Conservation (phyloP, 2,888 invertebrate genomes). For the Drosophila eohydei region DNA sequence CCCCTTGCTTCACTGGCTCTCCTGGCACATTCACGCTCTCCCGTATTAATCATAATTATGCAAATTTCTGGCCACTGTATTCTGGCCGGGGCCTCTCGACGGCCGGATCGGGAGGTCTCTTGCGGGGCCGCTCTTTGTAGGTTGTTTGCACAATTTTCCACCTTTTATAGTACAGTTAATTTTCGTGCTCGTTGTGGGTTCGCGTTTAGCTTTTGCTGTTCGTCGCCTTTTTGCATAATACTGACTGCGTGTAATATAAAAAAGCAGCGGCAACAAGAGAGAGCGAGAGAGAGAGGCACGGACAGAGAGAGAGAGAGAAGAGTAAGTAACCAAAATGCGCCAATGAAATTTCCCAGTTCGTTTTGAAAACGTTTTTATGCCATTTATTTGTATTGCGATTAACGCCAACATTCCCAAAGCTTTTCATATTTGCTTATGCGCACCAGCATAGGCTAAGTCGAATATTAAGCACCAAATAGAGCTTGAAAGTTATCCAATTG, state of each 20-base stretch:
- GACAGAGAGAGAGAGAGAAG: neutral
- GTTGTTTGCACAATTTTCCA: slow-evolving; percentile 82
- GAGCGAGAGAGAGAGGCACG: neutral
- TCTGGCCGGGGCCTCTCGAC: slow-evolving; percentile 22
- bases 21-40: slow-evolving; percentile 27
- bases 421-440: slow-evolving; percentile 28
- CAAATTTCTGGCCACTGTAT: slow-evolving; percentile 65
- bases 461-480: neutral
- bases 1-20: neutral
- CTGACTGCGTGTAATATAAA: slow-evolving; percentile 51
- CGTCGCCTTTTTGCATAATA: slow-evolving; percentile 51
- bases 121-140: slow-evolving; percentile 46
- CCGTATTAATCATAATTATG: slow-evolving; percentile 82
- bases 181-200: slow-evolving; percentile 69
- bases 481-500: neutral
- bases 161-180: slow-evolving; percentile 81
- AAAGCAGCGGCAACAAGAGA: neutral
- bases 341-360: slow-evolving; percentile 69
- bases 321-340: slow-evolving; percentile 42
- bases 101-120: slow-evolving; percentile 5
- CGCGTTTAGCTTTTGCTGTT: slow-evolving; percentile 36
- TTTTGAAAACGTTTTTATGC: slow-evolving; percentile 72
- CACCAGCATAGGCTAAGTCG: neutral
- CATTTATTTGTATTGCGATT: slow-evolving; percentile 72
- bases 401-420: slow-evolving; percentile 40